These are phyloP conservation scores for Chascanopsetta lugubris DNA, from an alignment of 2,113 vertebrate species.

Conservation along the genomic window DNA sequence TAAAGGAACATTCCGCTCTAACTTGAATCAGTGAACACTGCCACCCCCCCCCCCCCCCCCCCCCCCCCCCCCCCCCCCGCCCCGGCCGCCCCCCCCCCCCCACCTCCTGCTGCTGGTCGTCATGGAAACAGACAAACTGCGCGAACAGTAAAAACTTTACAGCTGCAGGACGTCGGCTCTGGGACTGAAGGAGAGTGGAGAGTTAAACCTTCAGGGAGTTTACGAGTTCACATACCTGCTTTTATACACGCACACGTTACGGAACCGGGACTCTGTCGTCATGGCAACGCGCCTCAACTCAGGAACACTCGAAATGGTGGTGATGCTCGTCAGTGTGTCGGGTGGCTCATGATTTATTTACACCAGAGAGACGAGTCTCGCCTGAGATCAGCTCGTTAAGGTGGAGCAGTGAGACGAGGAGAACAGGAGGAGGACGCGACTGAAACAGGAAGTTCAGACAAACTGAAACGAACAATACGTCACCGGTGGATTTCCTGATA, in stretches of 20 bases:
- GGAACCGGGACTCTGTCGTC: background rate
- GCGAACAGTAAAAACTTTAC: slow-evolving; percentile 41
- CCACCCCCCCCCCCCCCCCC: too few species aligned
- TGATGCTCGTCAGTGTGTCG: slow-evolving; percentile 26
- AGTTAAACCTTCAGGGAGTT: background rate
- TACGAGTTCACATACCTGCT: background rate
- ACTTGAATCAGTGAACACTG: too few species aligned
- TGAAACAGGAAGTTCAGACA: too few species aligned
- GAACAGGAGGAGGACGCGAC: background rate
- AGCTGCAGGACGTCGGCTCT: background rate
- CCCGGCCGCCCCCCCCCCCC: too few species aligned
- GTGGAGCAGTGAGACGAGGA: background rate
- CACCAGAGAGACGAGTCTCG: background rate
- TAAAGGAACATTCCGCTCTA: background rate
- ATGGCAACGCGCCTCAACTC: background rate
- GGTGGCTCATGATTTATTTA: slow-evolving; percentile 60
- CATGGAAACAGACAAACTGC: slow-evolving; percentile 21
- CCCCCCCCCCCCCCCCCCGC: too few species aligned
- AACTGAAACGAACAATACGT: background rate
- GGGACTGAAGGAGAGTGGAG: background rate
- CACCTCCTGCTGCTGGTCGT: background rate
- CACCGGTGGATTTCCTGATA: too few species aligned
- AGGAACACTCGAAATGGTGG: background rate
- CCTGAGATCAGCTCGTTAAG: background rate
- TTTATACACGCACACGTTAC: too few species aligned